A percentile compares a stretch with the other conserved stretches of the same genome.
These are phyloP conservation scores for Rattus rattus DNA, from an alignment of 2,113 vertebrate genomes.

Conservation along the genomic window DNA sequence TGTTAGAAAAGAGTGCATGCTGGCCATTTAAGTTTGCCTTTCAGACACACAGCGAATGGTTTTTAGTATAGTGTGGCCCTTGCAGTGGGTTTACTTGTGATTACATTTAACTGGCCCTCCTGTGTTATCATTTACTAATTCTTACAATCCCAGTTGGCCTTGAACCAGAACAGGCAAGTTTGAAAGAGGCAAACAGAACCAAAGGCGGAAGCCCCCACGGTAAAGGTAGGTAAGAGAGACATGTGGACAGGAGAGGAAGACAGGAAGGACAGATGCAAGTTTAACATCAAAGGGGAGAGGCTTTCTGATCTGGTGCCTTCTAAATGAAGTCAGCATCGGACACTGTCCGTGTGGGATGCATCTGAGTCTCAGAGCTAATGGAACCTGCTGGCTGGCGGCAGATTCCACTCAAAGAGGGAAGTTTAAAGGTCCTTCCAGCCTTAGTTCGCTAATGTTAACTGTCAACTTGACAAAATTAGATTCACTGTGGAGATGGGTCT, in stretches of 20 bases:
- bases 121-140: background rate
- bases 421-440: background rate
- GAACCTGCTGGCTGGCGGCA: background rate
- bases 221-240: background rate
- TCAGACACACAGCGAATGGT: background rate
- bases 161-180: background rate
- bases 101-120: background rate
- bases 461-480: background rate
- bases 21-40: background rate
- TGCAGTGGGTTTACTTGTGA: conserved; percentile 35
- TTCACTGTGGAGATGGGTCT: background rate
- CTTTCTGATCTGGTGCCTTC: background rate
- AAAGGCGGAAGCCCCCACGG: background rate
- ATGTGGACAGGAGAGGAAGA: background rate
- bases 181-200: background rate
- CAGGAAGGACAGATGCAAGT: background rate
- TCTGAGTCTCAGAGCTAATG: background rate
- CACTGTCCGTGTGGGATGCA: background rate
- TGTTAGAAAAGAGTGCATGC: background rate
- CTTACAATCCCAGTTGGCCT: background rate
- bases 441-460: background rate
- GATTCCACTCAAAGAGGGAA: background rate
- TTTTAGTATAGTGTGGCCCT: background rate
- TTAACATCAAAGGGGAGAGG: background rate
- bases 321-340: background rate